A percentile compares a stretch with the other conserved stretches of the same genome.
These are phyloP conservation scores for Pygoscelis adeliae DNA, from an alignment of 2,113 vertebrate species.

Conservation along the genomic window DNA sequence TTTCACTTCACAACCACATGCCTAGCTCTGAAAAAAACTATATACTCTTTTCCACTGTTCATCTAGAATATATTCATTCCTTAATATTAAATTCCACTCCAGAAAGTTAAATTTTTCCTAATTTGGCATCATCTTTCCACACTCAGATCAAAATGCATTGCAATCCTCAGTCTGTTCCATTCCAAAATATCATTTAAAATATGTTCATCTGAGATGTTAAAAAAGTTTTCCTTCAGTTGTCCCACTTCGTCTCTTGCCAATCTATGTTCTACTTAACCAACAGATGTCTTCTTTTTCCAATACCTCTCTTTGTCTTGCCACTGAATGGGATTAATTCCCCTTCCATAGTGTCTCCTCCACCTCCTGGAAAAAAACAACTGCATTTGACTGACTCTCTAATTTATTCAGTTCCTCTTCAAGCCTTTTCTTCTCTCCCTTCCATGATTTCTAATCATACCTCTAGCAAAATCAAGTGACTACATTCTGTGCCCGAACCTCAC, in stretches of 20 bases:
- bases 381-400: not conserved
- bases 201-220: not conserved
- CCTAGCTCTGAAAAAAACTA: not conserved
- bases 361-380: not conserved
- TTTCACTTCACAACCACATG: not conserved
- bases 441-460: not conserved
- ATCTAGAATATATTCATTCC: not conserved
- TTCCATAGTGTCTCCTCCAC: not conserved
- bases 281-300: not conserved
- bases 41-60: not conserved
- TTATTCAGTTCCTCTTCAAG: not conserved
- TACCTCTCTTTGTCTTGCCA: constrained; percentile 6
- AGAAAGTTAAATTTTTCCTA: not conserved
- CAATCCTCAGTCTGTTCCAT: not conserved
- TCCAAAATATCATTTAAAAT: constrained; percentile 24
- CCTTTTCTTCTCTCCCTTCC: not conserved
- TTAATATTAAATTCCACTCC: not conserved
- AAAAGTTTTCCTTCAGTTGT: constrained; percentile 6
- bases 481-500: not conserved
- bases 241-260: constrained; percentile 46
- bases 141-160: not conserved
- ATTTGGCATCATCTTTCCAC: not conserved
- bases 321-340: not conserved
- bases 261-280: not conserved
- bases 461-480: not conserved